A percentile compares a stretch with the other conserved stretches of the same genome.
These are phyloP conservation scores for Oegoconia quadripuncta DNA, from an alignment of 2,888 invertebrate genomes.

Conservation along the genomic window DNA sequence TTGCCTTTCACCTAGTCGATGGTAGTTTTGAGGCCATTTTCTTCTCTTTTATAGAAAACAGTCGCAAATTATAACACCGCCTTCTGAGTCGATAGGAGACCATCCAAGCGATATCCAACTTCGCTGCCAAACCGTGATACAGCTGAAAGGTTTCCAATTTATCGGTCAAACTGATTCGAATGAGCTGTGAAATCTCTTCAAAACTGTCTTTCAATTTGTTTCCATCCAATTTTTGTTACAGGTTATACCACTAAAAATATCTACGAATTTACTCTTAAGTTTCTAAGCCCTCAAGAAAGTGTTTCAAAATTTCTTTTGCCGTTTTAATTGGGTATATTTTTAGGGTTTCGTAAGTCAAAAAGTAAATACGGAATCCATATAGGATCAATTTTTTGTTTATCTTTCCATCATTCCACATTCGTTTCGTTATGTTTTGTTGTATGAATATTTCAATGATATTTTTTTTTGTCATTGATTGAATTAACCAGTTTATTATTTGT, in stretches of 20 bases:
- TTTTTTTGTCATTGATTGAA: no score
- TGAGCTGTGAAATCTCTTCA: slow-evolving; percentile 18
- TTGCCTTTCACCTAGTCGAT: no score
- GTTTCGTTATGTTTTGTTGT: no score
- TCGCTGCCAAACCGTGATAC: slow-evolving; percentile 24
- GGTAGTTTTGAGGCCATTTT: no score
- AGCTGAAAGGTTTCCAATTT: slow-evolving; percentile 38
- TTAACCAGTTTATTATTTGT: no score
- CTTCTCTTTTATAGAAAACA: not conserved
- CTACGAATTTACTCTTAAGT: no score
- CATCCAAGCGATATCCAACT: slow-evolving; percentile 5
- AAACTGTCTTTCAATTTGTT: not conserved
- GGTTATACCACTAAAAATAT: not conserved
- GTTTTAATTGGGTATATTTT: not conserved
- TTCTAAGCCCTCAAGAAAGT: not conserved
- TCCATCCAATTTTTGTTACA: not conserved
- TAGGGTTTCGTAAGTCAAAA: not conserved
- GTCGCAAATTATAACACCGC: slow-evolving; percentile 10
- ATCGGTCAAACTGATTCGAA: slow-evolving; percentile 56
- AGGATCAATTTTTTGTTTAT: no score
- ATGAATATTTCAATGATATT: no score
- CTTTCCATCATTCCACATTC: no score
- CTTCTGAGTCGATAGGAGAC: slow-evolving; percentile 6
- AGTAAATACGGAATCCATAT: no score
- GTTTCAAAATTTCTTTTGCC: not conserved